Percentiles rank a stretch among this genome's conserved stretches.
Evolutionary conservation across 2,888 invertebrate species (phyloP).

Genomic region (Pterostichus madidus): DNA sequence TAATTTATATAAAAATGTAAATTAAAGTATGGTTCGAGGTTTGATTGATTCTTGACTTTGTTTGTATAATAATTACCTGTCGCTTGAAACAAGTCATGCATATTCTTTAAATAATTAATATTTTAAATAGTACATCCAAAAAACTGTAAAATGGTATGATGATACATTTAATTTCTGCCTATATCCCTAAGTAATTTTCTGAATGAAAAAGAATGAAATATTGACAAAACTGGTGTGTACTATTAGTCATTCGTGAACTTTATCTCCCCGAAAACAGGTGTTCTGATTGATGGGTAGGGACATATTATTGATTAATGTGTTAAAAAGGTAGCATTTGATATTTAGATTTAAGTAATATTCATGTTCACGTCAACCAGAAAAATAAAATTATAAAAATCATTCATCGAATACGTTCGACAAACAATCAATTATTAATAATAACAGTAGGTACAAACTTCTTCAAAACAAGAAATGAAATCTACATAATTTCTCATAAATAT

Average conservation of each 20-base stretch:
- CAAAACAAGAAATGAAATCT: not conserved
- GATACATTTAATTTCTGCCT: too few relatives aligned
- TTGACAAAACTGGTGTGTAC: not conserved
- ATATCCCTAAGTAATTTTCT: too few relatives aligned
- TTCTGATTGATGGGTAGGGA: slow-evolving; percentile 32
- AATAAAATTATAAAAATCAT: not conserved
- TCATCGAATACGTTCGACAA: not conserved
- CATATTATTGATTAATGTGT: slow-evolving; percentile 21
- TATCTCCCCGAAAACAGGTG: slow-evolving; percentile 40
- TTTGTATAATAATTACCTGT: slow-evolving; percentile 7
- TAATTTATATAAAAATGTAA: not conserved
- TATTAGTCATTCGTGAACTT: slow-evolving; percentile 16
- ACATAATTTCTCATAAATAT: not conserved
- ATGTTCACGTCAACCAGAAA: not conserved
- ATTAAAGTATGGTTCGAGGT: not conserved
- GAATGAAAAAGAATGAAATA: not conserved
- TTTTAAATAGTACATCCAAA: too few relatives aligned
- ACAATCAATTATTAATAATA: slow-evolving; percentile 4
- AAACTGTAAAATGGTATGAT: too few relatives aligned
- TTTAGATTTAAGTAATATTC: not conserved
- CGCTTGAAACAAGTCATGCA: not conserved
- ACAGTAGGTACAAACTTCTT: not conserved
- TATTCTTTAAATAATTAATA: not conserved
- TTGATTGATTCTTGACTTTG: not conserved
- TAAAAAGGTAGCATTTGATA: slow-evolving; percentile 22